Evolutionary conservation across 2,113 vertebrate species (phyloP).

Genomic region (Podarcis muralis): DNA sequence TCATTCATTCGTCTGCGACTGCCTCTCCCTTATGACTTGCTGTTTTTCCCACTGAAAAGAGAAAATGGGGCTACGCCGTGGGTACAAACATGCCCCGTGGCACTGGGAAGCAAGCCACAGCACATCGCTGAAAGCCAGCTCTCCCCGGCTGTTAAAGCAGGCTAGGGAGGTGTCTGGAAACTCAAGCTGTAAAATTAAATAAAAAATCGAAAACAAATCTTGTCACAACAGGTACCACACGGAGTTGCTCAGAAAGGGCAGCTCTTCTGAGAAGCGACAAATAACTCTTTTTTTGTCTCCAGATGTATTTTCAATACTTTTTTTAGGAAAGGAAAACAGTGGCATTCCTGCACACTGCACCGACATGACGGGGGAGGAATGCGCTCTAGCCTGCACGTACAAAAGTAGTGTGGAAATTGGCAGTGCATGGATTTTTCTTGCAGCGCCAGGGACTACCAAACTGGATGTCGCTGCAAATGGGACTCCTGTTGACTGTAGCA

Average conservation of each 20-base stretch:
- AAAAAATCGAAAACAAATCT: neutral
- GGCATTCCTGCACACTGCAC: neutral
- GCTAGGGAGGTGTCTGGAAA: slow-evolving; percentile 53
- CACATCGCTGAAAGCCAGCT: neutral
- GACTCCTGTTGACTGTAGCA: neutral
- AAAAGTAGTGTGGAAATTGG: neutral
- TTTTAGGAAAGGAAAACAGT: neutral
- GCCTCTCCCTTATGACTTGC: slow-evolving; percentile 30
- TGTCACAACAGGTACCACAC: neutral
- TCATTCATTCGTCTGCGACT: neutral
- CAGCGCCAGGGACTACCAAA: too few species aligned
- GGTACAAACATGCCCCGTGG: slow-evolving; percentile 29
- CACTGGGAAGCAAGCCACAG: slow-evolving; percentile 37
- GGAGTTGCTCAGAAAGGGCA: neutral
- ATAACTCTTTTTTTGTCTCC: neutral
- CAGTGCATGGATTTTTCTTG: too few species aligned
- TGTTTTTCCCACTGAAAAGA: slow-evolving; percentile 6
- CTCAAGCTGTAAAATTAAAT: slow-evolving; percentile 39
- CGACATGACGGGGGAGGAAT: neutral
- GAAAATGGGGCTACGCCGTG: slow-evolving; percentile 24
- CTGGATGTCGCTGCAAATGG: neutral
- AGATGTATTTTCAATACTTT: neutral
- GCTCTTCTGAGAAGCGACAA: neutral
- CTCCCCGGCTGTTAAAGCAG: slow-evolving; percentile 34
- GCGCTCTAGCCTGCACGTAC: too few species aligned